These are phyloP conservation scores for Eulemur mongoz DNA, from an alignment of 2,797 vertebrate genomes.

Conservation along the genomic window DNA sequence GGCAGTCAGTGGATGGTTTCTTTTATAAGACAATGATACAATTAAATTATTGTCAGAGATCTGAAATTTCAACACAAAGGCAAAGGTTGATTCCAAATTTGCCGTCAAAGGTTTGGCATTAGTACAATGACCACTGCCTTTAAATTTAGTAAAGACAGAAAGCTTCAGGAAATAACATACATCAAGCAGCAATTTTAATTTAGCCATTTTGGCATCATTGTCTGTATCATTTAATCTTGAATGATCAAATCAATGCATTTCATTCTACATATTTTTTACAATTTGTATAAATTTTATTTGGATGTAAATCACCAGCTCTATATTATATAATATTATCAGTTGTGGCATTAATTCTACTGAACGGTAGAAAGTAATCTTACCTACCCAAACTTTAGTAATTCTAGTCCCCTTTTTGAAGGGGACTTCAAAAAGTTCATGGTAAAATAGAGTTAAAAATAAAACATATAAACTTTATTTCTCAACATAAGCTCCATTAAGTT, in stretches of 20 bases:
- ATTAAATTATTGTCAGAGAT: neutral
- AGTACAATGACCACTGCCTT: no score
- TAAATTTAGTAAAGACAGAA: neutral
- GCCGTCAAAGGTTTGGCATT: neutral
- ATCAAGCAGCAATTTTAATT: conserved; percentile 4
- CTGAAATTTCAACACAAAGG: conserved; percentile 3
- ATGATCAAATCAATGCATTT: neutral
- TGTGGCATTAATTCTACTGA: neutral
- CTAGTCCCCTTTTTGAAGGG: neutral
- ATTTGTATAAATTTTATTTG: neutral
- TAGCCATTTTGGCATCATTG: neutral
- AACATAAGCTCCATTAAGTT: neutral
- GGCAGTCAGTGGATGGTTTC: neutral
- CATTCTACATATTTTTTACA: neutral
- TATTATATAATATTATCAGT: neutral
- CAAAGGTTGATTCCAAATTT: neutral
- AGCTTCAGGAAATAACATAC: neutral
- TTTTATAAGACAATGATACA: neutral
- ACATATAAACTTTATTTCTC: neutral
- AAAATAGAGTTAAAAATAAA: neutral
- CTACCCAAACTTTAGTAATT: neutral
- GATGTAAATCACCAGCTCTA: neutral
- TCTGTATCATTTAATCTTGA: neutral
- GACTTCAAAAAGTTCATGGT: neutral
- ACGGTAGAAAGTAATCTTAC: neutral